Percentiles rank a stretch among this genome's conserved stretches.
Evolutionary conservation across 1,140 invertebrate species (phyloP).

Genomic region (Aphelenchoides avenae): DNA sequence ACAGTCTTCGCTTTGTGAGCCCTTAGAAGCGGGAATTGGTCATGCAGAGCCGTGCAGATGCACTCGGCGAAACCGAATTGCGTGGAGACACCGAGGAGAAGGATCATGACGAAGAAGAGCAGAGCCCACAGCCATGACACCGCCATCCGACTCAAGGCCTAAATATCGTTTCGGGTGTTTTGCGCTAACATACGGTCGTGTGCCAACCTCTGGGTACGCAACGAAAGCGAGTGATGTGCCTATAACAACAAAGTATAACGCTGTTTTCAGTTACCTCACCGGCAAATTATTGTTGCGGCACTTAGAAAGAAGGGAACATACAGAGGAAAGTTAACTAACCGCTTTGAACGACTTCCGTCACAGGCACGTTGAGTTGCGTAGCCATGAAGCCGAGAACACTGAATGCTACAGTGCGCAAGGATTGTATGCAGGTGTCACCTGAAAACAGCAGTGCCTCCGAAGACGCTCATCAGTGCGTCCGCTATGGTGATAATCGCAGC

Average conservation of each 20-base stretch:
- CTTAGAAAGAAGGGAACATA: no score
- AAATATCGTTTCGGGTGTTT: neutral
- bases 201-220: conserved; percentile 60
- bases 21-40: conserved; percentile 43
- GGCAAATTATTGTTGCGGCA: conserved; percentile 8
- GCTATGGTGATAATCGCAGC: conserved; percentile 68
- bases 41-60: conserved; percentile 44
- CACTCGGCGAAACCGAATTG: conserved; percentile 49
- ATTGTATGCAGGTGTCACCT: conserved; percentile 1
- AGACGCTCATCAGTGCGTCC: conserved; percentile 68
- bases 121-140: conserved; percentile 62
- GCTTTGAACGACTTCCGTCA: conserved; percentile 65
- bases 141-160: conserved; percentile 60
- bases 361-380: conserved; percentile 59
- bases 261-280: neutral
- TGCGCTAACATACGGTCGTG: no score
- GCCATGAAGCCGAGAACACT: conserved; percentile 68
- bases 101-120: conserved; percentile 61
- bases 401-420: conserved; percentile 63
- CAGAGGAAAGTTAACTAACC: conserved; percentile 11
- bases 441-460: conserved; percentile 62
- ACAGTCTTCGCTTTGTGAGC: conserved; percentile 25
- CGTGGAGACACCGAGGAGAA: conserved; percentile 59
- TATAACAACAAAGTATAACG: conserved; percentile 2
- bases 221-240: conserved; percentile 52